Percentiles rank a stretch among this genome's conserved stretches.
Conservation (phyloP, 1,140 invertebrate genomes). For the Maconellicoccus hirsutus region DNA sequence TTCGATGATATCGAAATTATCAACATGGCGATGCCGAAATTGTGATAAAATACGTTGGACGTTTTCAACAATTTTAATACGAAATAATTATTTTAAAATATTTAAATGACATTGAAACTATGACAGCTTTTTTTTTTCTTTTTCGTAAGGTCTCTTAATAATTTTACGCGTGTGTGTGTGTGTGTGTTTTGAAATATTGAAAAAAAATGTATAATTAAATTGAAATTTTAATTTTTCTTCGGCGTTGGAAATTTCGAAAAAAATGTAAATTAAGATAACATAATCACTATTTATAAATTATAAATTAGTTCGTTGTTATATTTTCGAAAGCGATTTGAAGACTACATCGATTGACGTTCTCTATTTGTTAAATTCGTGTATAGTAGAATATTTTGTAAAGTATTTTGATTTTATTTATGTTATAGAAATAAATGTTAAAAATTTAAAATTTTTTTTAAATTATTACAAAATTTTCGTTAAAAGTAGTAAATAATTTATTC, state of each 20-base stretch:
- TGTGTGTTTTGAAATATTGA: no score
- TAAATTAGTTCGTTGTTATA: background rate
- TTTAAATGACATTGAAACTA: no score
- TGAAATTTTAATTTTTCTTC: no score
- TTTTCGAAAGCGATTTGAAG: background rate
- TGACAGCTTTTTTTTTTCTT: background rate
- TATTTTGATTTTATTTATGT: conserved; percentile 1
- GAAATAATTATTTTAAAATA: no score
- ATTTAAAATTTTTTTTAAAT: background rate
- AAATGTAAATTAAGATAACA: conserved; percentile 8
- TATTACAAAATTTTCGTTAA: background rate
- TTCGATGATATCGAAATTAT: no score
- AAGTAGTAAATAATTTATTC: background rate
- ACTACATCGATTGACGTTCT: background rate
- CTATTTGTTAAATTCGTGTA: conserved; percentile 4
- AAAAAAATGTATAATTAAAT: no score
- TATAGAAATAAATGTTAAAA: background rate
- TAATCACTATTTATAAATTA: background rate
- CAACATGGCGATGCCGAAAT: no score
- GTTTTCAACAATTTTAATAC: no score
- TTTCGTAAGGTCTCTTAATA: background rate
- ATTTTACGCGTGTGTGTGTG: no score
- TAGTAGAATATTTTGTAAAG: background rate
- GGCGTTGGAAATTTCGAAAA: background rate
- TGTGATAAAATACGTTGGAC: no score